These are phyloP conservation scores for Choristoneura rosaceana DNA, from an alignment of 2,888 invertebrate genomes.

Conservation along the genomic window DNA sequence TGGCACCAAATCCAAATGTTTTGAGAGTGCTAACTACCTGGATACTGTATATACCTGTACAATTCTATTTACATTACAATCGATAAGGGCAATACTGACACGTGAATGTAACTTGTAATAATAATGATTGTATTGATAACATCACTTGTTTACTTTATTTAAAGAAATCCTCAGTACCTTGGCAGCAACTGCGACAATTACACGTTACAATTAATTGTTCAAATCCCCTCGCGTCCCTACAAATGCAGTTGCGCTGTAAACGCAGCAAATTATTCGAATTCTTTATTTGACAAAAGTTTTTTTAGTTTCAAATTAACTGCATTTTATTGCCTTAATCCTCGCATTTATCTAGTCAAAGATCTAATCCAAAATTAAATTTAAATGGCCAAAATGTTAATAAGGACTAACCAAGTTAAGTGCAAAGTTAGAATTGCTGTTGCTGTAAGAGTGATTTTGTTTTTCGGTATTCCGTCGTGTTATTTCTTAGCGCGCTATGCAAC, in stretches of 20 bases:
- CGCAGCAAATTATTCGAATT: conserved; percentile 73
- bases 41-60: conserved; percentile 41
- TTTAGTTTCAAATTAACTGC: conserved; percentile 41
- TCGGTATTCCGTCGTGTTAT: conserved; percentile 68
- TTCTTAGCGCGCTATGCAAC: conserved; percentile 50
- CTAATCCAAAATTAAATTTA: conserved; percentile 51
- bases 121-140: conserved; percentile 66
- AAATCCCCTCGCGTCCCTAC: conserved; percentile 48
- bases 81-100: conserved; percentile 64
- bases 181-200: conserved; percentile 47
- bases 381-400: conserved; percentile 79
- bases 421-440: conserved; percentile 62
- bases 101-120: conserved; percentile 52
- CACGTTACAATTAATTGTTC: conserved; percentile 60
- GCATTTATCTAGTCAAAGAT: conserved; percentile 48
- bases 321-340: background rate
- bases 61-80: conserved; percentile 63
- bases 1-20: background rate
- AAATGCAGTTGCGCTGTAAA: conserved; percentile 69
- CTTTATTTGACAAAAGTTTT: conserved; percentile 71
- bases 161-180: conserved; percentile 57
- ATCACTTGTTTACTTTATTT: conserved; percentile 57
- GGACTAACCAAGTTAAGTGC: conserved; percentile 69
- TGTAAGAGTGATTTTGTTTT: conserved; percentile 67
- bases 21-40: conserved; percentile 7